Percentiles rank a stretch among this genome's conserved stretches.
Evolutionary conservation across 2,888 invertebrate genomes (phyloP).

Genomic region (Sphinx pinastri): DNA sequence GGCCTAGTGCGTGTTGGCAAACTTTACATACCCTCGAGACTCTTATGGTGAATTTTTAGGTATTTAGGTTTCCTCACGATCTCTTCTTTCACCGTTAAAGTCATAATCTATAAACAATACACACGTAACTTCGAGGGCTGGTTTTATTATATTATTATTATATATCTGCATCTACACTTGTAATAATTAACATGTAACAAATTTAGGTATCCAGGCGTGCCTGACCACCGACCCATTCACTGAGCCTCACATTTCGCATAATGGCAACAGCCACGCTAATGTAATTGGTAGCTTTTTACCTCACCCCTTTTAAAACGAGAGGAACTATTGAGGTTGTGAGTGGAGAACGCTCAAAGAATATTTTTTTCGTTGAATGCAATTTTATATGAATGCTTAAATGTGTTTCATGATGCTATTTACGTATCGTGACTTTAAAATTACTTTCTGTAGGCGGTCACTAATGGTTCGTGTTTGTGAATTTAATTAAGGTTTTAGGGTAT

Average conservation of each 20-base stretch:
- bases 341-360: conserved; percentile 28
- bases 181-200: conserved; percentile 45
- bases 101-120: too few relatives aligned
- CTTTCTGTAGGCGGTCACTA: conserved; percentile 37
- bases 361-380: conserved; percentile 43
- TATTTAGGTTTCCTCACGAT: too few relatives aligned
- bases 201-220: conserved; percentile 4
- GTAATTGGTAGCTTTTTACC: conserved; percentile 70
- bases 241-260: conserved; percentile 56
- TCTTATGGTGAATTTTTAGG: too few relatives aligned
- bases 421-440: conserved; percentile 42
- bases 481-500: too few relatives aligned
- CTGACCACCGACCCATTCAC: conserved; percentile 3
- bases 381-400: conserved; percentile 38
- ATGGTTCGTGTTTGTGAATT: not conserved
- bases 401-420: conserved; percentile 51
- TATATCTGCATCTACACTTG: conserved; percentile 12
- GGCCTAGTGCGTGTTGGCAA: too few relatives aligned
- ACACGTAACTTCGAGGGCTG: too few relatives aligned
- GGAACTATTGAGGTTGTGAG: conserved; percentile 55
- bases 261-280: conserved; percentile 67
- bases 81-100: too few relatives aligned
- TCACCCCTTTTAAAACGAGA: conserved; percentile 58
- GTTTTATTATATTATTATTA: too few relatives aligned
- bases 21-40: too few relatives aligned